phyloP scores from a whole-genome alignment of 2,888 invertebrate species.

The Omphaloscelis lunosa region DNA sequence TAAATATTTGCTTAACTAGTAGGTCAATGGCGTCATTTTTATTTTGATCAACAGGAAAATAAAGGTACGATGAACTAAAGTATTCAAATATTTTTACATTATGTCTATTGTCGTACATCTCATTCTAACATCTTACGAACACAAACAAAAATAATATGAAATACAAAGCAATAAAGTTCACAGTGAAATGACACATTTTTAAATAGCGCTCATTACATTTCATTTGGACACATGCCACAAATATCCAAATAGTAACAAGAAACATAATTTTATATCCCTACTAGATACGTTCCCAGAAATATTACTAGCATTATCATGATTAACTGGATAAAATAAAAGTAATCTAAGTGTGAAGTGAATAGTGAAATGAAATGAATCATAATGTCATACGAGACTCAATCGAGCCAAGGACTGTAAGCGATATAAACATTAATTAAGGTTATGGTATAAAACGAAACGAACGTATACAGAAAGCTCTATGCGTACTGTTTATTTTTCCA shows the following conservation, averaged over 20 bases:
- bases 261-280: constrained; percentile 57
- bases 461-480: constrained; percentile 87
- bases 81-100: constrained; percentile 55
- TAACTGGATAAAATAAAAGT: constrained; percentile 50
- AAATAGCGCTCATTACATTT: constrained; percentile 49
- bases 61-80: constrained; percentile 65
- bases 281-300: constrained; percentile 65
- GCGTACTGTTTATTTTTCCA: constrained; percentile 87
- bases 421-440: constrained; percentile 89
- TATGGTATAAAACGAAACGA: constrained; percentile 85
- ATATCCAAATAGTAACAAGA: constrained; percentile 62
- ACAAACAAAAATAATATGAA: constrained; percentile 47
- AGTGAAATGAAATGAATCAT: constrained; percentile 78
- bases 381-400: constrained; percentile 74
- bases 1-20: constrained; percentile 38
- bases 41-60: constrained; percentile 64
- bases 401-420: constrained; percentile 76
- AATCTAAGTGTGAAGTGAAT: constrained; percentile 68
- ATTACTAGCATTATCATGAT: constrained; percentile 59
- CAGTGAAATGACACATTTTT: constrained; percentile 42
- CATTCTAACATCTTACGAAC: constrained; percentile 6
- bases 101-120: constrained; percentile 53
- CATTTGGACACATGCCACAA: constrained; percentile 72
- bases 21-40: constrained; percentile 63
- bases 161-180: constrained; percentile 46